Conservation (phyloP, 2,797 vertebrate genomes). For the Cuniculus paca region DNA sequence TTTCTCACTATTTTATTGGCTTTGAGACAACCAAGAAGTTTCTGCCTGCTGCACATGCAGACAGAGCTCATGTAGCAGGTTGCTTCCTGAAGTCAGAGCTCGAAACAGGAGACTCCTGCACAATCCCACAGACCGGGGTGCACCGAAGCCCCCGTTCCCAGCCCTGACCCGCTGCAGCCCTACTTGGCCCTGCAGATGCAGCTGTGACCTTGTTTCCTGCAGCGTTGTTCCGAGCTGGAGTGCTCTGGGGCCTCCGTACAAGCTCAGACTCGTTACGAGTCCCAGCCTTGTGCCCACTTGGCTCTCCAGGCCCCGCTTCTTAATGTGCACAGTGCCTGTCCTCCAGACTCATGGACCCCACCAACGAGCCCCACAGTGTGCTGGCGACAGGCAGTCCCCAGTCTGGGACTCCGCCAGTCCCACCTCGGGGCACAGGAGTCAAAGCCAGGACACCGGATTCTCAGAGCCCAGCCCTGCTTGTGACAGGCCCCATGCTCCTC, state of each 20-base stretch:
- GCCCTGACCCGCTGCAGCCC: too few species aligned
- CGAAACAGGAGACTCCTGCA: background rate
- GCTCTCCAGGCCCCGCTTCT: background rate
- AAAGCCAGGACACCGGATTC: background rate
- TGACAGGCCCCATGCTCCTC: background rate
- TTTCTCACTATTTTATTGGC: constrained; percentile 68
- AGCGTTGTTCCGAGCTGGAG: background rate
- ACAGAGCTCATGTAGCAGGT: background rate
- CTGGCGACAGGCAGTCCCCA: background rate
- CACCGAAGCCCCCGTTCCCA: background rate
- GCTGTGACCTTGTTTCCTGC: too few species aligned
- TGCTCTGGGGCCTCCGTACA: background rate
- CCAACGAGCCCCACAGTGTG: background rate
- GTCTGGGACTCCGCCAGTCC: background rate
- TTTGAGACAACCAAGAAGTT: constrained; percentile 46
- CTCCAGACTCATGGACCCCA: background rate
- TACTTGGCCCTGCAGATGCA: background rate
- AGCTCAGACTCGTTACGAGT: fast-evolving
- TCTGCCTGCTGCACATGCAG: constrained; percentile 41
- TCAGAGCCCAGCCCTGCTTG: background rate
- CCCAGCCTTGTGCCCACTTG: background rate
- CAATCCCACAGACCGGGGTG: background rate
- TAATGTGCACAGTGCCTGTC: constrained; percentile 12
- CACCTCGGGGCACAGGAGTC: background rate
- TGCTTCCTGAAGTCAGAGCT: background rate